phyloP scores from a whole-genome alignment of 2,113 vertebrate species.

The Oreochromis niloticus region DNA sequence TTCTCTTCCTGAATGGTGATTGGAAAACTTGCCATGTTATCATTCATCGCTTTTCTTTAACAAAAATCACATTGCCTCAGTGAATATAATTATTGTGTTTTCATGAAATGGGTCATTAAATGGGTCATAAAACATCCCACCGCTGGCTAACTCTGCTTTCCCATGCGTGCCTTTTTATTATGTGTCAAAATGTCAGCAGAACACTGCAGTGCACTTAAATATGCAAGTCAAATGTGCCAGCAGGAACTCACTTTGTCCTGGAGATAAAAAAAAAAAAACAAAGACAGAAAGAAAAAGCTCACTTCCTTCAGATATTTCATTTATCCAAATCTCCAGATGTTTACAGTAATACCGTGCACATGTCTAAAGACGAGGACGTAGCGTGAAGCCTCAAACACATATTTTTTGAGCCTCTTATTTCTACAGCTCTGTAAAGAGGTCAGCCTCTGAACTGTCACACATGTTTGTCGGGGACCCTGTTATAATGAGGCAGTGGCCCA shows the following conservation, averaged over 20 bases:
- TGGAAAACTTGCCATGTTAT: conserved; percentile 22
- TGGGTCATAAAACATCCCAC: background rate
- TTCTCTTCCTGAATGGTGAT: background rate
- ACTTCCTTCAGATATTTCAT: background rate
- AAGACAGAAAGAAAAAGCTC: background rate
- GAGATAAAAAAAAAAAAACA: fast-evolving
- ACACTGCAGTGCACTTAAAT: background rate
- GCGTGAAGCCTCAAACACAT: background rate
- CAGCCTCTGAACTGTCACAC: background rate
- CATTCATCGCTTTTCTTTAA: background rate
- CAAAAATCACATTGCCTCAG: background rate
- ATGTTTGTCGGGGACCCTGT: conserved; percentile 5
- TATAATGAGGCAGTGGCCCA: background rate
- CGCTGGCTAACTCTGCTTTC: background rate
- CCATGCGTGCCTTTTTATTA: background rate
- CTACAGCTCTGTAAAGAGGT: background rate
- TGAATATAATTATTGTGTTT: background rate
- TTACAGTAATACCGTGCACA: background rate
- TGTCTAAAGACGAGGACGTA: background rate
- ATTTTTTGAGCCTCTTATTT: background rate
- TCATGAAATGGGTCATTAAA: background rate
- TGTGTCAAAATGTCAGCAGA: background rate
- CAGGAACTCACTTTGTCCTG: background rate
- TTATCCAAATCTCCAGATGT: background rate
- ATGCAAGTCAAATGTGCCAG: background rate